Evolutionary conservation across 2,888 invertebrate genomes (phyloP), one percentile per base, ranked within the genome.

Genomic region (Callimorpha dominula): DNA sequence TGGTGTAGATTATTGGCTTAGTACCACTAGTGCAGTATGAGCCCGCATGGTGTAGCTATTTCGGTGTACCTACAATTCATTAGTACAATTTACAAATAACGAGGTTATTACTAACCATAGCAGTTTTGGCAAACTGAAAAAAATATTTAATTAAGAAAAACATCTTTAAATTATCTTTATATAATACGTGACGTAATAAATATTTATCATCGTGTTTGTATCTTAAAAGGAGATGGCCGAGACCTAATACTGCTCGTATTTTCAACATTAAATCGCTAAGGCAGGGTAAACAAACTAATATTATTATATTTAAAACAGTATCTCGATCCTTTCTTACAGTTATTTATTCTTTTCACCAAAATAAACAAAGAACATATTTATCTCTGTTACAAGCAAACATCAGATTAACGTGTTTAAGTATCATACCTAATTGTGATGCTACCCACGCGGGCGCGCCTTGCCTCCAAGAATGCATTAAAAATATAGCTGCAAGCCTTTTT

Each of bases 401-500:
- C 78, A 86, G 87, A 88, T 89, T 87, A 84, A 84, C 80, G 72
- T 84, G 78, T 85, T 87, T 86, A 84, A 84, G 86, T 86, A 85
- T 80, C 71, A 84, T 74, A 85, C 85, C 87, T 93, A 92, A 92
- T 93, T 93, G 90, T 90, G 79, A 93, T 93, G 87, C 93, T 75
- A 71, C 92, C 92, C 92, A 92, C 92, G 91, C 88, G 71, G 77
- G 80, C 85, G 77, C 86, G 87, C 87, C 88, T 89, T 82, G 84
- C 87, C 89, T 92, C 88, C 87, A 84, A 90, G 91, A 92, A 92
- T 91, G 91, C 91, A 90, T 91, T 90, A 91, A 92, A 91, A 91
- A 91, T 92, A 90, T 90, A 85, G 87, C 87, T 86, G 85, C 88
- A 89, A 81, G 85, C 87, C 87, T 90, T 91, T 90, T 91, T 92